phyloP scores from a whole-genome alignment of 2,113 vertebrate species.

The Menura novaehollandiae region DNA sequence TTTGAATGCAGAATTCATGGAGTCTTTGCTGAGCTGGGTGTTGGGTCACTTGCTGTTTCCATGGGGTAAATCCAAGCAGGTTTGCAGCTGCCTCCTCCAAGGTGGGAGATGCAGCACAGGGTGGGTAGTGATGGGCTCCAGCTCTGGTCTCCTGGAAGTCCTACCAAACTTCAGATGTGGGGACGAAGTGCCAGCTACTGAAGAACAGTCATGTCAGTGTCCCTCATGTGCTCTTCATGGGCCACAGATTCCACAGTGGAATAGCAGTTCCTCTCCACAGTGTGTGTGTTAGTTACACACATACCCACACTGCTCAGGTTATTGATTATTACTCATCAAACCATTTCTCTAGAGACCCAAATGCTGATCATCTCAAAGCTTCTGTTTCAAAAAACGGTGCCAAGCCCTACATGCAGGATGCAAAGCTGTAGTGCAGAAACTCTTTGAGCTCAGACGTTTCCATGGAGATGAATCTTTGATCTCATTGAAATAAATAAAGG shows the following conservation, averaged over 20 bases:
- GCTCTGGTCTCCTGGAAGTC: background rate
- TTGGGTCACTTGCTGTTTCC: background rate
- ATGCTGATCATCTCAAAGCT: background rate
- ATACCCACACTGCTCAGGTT: accelerated
- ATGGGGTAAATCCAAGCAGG: background rate
- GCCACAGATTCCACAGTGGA: accelerated
- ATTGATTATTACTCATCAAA: background rate
- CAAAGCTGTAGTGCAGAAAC: constrained; percentile 37
- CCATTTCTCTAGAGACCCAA: background rate
- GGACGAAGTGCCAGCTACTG: background rate
- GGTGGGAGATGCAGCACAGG: background rate
- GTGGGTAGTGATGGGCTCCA: background rate
- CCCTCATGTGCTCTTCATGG: background rate
- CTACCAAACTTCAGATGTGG: background rate
- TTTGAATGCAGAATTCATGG: background rate
- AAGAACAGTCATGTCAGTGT: accelerated
- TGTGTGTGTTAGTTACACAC: background rate
- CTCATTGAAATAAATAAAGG: constrained; percentile 19
- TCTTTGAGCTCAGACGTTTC: constrained; percentile 64
- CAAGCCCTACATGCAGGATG: background rate
- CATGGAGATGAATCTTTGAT: constrained; percentile 71
- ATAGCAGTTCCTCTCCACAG: accelerated
- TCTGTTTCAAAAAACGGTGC: background rate
- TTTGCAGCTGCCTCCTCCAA: background rate
- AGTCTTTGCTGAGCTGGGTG: background rate